Evolutionary conservation across 2,888 invertebrate species (phyloP).

Genomic region (Halictus ligatus): DNA sequence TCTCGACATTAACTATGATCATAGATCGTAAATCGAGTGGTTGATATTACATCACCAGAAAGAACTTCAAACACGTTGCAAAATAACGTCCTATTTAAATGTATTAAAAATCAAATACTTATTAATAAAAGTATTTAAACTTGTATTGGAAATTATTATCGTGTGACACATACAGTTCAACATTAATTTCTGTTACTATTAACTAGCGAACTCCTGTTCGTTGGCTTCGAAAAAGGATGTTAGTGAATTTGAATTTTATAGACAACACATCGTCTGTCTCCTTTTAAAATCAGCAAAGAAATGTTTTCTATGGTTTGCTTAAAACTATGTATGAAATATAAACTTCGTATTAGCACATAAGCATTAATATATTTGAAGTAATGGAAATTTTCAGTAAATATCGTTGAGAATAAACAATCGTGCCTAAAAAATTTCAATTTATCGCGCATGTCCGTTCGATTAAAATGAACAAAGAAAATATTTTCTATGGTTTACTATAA

Average conservation of each 20-base stretch:
- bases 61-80: neutral
- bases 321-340: neutral
- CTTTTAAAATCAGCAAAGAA: neutral
- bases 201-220: neutral
- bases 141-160: neutral
- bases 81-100: neutral
- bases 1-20: conserved; percentile 58
- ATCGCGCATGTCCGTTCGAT: conserved; percentile 13
- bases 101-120: neutral
- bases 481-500: neutral
- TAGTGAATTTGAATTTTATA: neutral
- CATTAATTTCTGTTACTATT: neutral
- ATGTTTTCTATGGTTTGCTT: neutral
- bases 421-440: conserved; percentile 45
- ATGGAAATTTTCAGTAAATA: neutral
- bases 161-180: neutral
- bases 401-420: neutral
- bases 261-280: neutral
- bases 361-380: neutral
- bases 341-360: neutral
- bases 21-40: conserved; percentile 38
- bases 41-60: neutral
- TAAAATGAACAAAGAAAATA: neutral
- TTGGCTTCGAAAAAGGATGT: neutral
- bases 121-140: neutral